Evolutionary conservation across 2,797 vertebrate genomes (phyloP).

Genomic region (Phrynocephalus guinanensis): DNA sequence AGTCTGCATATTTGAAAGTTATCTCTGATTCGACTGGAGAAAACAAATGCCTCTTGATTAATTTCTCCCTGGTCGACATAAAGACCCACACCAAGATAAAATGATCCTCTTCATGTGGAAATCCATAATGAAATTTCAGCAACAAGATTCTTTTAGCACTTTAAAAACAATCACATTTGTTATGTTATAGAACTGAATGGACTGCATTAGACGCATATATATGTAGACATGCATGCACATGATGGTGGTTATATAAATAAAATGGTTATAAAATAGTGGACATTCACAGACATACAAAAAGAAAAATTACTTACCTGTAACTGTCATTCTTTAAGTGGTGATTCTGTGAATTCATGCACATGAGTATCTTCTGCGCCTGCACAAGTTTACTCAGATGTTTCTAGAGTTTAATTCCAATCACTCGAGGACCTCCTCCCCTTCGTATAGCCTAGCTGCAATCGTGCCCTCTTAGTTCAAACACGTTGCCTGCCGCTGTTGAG

Average conservation of each 20-base stretch:
- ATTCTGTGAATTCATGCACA: too few species aligned
- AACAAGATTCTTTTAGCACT: background rate
- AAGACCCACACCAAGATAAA: background rate
- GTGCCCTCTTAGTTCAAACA: too few species aligned
- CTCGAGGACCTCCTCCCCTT: too few species aligned
- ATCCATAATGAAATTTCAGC: background rate
- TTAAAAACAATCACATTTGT: background rate
- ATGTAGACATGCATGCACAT: background rate
- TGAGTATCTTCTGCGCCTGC: too few species aligned
- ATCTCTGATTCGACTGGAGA: background rate
- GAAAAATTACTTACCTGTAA: too few species aligned
- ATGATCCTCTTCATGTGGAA: background rate
- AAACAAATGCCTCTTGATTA: background rate
- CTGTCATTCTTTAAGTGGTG: too few species aligned
- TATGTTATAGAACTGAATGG: background rate
- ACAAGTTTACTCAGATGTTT: too few species aligned
- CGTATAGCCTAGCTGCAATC: too few species aligned
- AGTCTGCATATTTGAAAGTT: conserved; percentile 5
- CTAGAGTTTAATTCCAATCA: too few species aligned
- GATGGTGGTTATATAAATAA: background rate
- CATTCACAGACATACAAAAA: background rate
- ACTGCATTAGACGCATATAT: background rate
- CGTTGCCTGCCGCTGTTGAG: too few species aligned
- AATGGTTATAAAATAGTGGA: background rate
- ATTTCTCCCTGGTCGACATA: background rate